Conservation (phyloP, 2,797 vertebrate genomes). For the Lithobates pipiens region DNA sequence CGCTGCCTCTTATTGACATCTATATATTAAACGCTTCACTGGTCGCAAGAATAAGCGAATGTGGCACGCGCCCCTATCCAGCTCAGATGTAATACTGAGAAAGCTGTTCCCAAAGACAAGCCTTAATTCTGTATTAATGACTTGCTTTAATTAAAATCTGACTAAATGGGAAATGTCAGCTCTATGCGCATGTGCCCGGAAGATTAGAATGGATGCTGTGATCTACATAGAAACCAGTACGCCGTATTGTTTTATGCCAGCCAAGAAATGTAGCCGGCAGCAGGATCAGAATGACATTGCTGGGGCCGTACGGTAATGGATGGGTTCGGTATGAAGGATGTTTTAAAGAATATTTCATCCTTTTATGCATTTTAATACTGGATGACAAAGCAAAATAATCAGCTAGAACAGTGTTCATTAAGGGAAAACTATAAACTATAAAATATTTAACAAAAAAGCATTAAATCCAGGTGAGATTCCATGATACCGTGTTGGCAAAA, state of each 20-base stretch:
- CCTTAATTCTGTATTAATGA: constrained; percentile 59
- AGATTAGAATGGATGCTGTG: constrained; percentile 50
- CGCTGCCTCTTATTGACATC: constrained; percentile 37
- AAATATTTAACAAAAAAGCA: too few species aligned
- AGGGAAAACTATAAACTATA: too few species aligned
- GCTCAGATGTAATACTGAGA: constrained; percentile 38
- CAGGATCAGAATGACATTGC: too few species aligned
- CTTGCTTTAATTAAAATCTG: constrained; percentile 60
- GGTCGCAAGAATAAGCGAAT: constrained; percentile 24
- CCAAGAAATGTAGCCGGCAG: not conserved
- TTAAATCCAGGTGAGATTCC: too few species aligned
- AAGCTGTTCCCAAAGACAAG: constrained; percentile 36
- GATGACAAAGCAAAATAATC: too few species aligned
- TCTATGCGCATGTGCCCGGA: constrained; percentile 11
- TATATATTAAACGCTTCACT: constrained; percentile 55
- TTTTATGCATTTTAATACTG: too few species aligned
- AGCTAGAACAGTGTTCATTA: too few species aligned
- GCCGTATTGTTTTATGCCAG: not conserved
- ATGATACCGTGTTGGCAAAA: too few species aligned
- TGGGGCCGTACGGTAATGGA: not conserved
- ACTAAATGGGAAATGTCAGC: constrained; percentile 58
- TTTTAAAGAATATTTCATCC: not conserved
- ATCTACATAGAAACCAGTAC: constrained; percentile 5
- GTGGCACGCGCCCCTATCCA: constrained; percentile 33
- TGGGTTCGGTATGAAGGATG: not conserved